Evolutionary conservation across 2,113 vertebrate species (phyloP), one percentile per base, ranked within the genome.

Genomic region (Phrynocephalus versicolor): DNA sequence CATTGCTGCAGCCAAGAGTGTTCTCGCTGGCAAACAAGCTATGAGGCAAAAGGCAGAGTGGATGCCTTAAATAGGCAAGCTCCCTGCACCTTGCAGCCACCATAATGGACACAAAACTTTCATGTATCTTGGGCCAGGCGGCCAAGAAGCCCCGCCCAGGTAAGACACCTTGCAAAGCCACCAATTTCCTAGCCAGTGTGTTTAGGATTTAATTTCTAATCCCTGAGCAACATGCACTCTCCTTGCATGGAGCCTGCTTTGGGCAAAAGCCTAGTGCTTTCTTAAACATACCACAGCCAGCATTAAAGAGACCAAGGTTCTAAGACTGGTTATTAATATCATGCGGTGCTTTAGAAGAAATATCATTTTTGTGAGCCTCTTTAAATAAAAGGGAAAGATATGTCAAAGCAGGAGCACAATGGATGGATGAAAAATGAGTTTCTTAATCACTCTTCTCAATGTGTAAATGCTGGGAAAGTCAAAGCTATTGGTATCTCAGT

Each of bases 381-480:
- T 86, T 16, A 16, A 15, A 37, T 21, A 21, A 51, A 84, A 15
- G 81, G 2, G 35, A 87, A 55, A 58, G 2, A 62, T 0, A 84
- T 0, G 12, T 81, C 88, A 84, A 0, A 79, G 1, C 57, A 76
- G 0, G 35, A 84, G 60, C 1, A 81, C 5, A 80, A 85, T 70
- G 85, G 67, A 71, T 0, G 0, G 85, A 19, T 1, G 8, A 60
- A n/a, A 83, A 89, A 83, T 64, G 35, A 19, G 0, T 60, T 37
- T 1, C 4, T n/a, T 0, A 65, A 37, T 72, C 12, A 70, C 0
- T 0, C 0, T 51, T 64, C 37, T 39, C 67, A 33, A 0, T 1
- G 64, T 6, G 86, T 73, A 35, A 74, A 67, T n/a, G 0, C 37
- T 78, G 2, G 0, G 1, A 18, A 79, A 86, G 64, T 85, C 14